These are phyloP conservation scores for Lypha dubia DNA, from an alignment of 2,888 invertebrate genomes.

Conservation along the genomic window DNA sequence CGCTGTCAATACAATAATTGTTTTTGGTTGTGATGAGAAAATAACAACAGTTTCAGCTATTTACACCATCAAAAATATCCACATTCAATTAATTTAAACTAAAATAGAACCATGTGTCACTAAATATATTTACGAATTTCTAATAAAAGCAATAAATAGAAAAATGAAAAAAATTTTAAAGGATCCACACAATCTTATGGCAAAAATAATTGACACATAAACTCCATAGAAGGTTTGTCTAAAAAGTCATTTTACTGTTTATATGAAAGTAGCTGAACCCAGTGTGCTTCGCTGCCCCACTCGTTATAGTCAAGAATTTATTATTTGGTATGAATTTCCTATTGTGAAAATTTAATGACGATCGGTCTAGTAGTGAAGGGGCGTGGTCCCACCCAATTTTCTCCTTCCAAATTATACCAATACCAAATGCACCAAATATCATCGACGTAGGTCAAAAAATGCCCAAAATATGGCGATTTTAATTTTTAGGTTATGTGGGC, in stretches of 20 bases:
- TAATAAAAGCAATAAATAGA: conserved; percentile 1
- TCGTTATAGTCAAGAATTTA: no score
- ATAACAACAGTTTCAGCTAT: not conserved
- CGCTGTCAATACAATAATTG: conserved; percentile 5
- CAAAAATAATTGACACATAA: not conserved
- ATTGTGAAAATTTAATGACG: no score
- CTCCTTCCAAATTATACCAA: no score
- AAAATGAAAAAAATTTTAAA: not conserved
- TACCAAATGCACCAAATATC: no score
- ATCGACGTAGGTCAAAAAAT: no score
- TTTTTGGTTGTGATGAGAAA: conserved; percentile 14
- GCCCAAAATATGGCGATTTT: no score
- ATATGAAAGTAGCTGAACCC: no score
- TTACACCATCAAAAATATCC: conserved; percentile 30
- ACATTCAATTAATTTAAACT: conserved; percentile 48
- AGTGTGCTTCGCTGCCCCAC: no score
- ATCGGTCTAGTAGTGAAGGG: no score
- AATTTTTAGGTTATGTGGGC: no score
- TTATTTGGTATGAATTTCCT: no score
- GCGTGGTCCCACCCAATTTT: no score
- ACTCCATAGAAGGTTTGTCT: not conserved
- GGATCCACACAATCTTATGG: not conserved
- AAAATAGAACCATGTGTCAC: conserved; percentile 12
- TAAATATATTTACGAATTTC: conserved; percentile 17
- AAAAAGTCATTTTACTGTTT: not conserved